Percentiles rank a stretch among this genome's conserved stretches.
phyloP scores from a whole-genome alignment of 2,113 vertebrate genomes.

The Orycteropus afer region DNA sequence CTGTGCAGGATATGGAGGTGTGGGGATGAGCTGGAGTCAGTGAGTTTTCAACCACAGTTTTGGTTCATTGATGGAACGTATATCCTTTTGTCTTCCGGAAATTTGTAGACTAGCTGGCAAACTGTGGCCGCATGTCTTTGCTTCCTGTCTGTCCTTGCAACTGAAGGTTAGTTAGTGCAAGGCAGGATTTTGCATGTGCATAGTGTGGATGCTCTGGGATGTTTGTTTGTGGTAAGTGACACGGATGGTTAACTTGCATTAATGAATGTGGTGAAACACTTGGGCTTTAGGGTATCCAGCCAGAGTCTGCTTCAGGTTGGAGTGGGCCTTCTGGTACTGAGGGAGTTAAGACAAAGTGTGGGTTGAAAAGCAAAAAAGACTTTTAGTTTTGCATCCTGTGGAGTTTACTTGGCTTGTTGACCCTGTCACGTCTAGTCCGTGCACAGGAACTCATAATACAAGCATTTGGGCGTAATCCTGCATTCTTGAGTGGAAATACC shows the following conservation, averaged over 20 bases:
- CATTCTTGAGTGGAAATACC: not conserved
- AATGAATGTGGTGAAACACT: not conserved
- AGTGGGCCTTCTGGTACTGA: not conserved
- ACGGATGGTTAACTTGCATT: not conserved
- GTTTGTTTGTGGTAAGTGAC: not conserved
- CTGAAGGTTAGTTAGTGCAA: not conserved
- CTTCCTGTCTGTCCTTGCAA: not conserved
- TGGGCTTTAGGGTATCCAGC: accelerated
- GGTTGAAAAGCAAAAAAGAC: not conserved
- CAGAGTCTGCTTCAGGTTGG: not conserved
- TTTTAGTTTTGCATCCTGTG: not conserved
- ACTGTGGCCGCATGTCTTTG: not conserved
- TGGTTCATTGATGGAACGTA: not conserved
- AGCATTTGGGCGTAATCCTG: not conserved
- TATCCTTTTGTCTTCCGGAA: not conserved
- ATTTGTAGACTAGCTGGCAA: not conserved
- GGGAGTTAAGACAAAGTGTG: not conserved
- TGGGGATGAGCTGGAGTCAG: not conserved
- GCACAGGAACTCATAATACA: not conserved
- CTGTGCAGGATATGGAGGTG: not conserved
- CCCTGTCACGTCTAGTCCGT: not conserved
- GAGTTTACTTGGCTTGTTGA: not conserved
- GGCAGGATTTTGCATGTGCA: not conserved
- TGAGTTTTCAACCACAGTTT: not conserved
- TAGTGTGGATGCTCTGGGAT: not conserved